Conservation (phyloP, 2,888 invertebrate species). For the Xestia xanthographa region DNA sequence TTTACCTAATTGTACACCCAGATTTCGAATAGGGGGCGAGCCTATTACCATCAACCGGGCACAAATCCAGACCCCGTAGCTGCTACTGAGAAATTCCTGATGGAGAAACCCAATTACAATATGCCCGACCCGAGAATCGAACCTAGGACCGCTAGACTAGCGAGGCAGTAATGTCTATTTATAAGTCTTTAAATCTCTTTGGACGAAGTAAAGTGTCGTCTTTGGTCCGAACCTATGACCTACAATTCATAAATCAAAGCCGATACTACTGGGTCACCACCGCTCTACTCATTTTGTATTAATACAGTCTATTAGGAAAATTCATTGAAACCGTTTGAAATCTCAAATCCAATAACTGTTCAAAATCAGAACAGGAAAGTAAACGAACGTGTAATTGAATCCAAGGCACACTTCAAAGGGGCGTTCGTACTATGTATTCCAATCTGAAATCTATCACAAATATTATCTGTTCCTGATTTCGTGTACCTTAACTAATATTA, state of each 20-base stretch:
- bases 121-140: no score
- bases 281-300: neutral
- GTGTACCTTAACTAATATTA: neutral
- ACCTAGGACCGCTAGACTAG: no score
- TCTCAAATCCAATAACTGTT: neutral
- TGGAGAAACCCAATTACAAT: no score
- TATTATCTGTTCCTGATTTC: slow-evolving; percentile 5
- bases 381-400: slow-evolving; percentile 23
- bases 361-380: neutral
- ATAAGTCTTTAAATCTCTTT: neutral
- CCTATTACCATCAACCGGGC: no score
- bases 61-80: no score
- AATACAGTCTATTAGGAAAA: neutral
- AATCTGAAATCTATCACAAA: slow-evolving; percentile 13
- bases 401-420: slow-evolving; percentile 27
- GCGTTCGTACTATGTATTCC: neutral
- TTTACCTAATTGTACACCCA: no score
- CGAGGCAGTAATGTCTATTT: no score
- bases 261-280: no score
- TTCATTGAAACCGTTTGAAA: neutral
- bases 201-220: neutral
- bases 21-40: no score
- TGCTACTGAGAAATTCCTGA: no score
- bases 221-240: neutral
- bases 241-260: neutral